These are phyloP conservation scores for Eulithis prunata DNA, from an alignment of 2,888 invertebrate species.

Conservation along the genomic window DNA sequence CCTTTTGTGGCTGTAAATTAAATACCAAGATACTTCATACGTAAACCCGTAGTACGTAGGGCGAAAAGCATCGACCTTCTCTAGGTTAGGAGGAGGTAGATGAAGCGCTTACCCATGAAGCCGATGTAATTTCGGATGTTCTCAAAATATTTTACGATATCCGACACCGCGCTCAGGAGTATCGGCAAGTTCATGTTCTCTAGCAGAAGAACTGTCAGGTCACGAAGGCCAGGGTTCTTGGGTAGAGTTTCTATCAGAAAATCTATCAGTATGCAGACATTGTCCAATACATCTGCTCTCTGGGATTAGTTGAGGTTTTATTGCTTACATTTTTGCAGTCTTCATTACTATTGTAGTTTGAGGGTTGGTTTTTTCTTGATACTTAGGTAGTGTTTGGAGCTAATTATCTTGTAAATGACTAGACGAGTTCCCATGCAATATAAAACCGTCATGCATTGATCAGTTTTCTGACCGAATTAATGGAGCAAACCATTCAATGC, in stretches of 20 bases:
- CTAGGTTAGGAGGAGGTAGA: too few relatives aligned
- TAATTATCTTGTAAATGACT: too few relatives aligned
- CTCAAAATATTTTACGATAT: slow-evolving; percentile 55
- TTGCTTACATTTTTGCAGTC: not conserved
- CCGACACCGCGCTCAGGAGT: slow-evolving; percentile 49
- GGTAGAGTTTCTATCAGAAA: slow-evolving; percentile 56
- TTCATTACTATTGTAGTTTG: too few relatives aligned
- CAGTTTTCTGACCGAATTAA: too few relatives aligned
- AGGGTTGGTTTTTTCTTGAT: not conserved
- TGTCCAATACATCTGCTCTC: slow-evolving; percentile 58
- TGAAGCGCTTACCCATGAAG: slow-evolving; percentile 58
- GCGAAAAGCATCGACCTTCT: too few relatives aligned
- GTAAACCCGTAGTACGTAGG: too few relatives aligned
- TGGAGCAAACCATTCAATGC: too few relatives aligned
- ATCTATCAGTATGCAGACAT: slow-evolving; percentile 55
- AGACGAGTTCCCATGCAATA: too few relatives aligned
- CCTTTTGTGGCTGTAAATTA: too few relatives aligned
- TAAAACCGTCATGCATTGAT: too few relatives aligned
- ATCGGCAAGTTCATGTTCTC: slow-evolving; percentile 59
- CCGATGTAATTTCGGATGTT: slow-evolving; percentile 57
- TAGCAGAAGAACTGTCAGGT: slow-evolving; percentile 48
- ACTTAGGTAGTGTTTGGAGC: not conserved
- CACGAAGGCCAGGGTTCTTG: slow-evolving; percentile 44
- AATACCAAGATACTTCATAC: too few relatives aligned
- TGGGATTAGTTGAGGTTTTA: slow-evolving; percentile 39